Base-by-base conservation (phyloP, 2,888 invertebrate species). In the Linyphia triangularis region DNA sequence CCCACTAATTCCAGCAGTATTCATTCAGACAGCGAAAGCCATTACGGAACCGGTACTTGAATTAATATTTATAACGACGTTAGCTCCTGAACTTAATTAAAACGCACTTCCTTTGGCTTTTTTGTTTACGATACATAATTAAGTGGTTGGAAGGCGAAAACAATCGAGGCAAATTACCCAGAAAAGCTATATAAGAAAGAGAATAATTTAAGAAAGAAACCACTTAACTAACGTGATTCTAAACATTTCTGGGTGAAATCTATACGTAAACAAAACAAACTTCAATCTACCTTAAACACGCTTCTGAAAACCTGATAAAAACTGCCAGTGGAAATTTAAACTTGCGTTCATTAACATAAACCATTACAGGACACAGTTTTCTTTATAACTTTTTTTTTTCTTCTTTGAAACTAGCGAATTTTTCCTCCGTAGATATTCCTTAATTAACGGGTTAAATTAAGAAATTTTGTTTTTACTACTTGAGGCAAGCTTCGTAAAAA, bases 391-490 rank as follows among this genome's bases (percentile, higher is more conserved):
- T 59, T 72, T 70, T 70, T 82, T 70, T 82, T 70, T 37, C 19
- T n/a, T 22, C 24, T 40, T 40, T 61, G 59, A 33, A 40, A 40
- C 70, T 7, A 61, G 26, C 26, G 61, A 63, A 77, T 77, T 57
- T 61, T 63, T 26, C 77, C 16, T 61, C 40, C 4, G 16, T 43
- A 40, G 37, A 37, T 40, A 72, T 70, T 37, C 70, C 70, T 82
- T 82, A 82, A 82, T 82, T 82, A 82, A 82, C 70, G 72, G 72
- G 61, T 82, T 82, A 61, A 82, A 82, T 82, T 82, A 82, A 82
- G 61, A 61, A 72, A 30, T 72, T 82, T 82, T 61, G n/a, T 37
- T 70, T 82, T 82, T 72, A 30, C 6, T 28, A 13, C 5, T 7
- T 26, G 69, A n/a, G 37, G 40, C 40, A n/a, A 16, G 59, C 30